Percentiles rank a stretch among this genome's conserved stretches.
Evolutionary conservation across 2,113 vertebrate species (phyloP).

Genomic region (Notothenia coriiceps): DNA sequence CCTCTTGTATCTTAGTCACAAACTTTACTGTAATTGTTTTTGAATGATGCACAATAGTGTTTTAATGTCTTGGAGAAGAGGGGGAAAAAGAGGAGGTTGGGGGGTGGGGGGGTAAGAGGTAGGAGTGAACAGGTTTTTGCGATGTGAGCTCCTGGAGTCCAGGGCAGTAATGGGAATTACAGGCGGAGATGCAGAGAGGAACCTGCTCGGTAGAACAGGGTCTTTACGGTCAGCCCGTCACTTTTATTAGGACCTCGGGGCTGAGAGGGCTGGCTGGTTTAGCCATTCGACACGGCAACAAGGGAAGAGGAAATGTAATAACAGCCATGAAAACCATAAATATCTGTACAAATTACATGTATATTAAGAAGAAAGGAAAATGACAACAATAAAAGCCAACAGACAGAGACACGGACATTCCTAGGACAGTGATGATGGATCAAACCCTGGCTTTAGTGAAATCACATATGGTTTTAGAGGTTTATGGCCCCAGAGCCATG

Average conservation of each 20-base stretch:
- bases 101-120: slow-evolving; percentile 15
- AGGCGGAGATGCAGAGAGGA: slow-evolving; percentile 66
- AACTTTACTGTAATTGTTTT: slow-evolving; percentile 65
- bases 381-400: slow-evolving; percentile 43
- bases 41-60: slow-evolving; percentile 56
- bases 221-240: slow-evolving; percentile 53
- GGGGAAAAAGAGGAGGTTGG: slow-evolving; percentile 22
- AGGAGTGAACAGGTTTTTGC: slow-evolving; percentile 53
- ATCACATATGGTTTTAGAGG: slow-evolving; percentile 33
- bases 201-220: slow-evolving; percentile 32
- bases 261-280: slow-evolving; percentile 62
- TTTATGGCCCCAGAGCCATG: slow-evolving; percentile 9
- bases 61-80: slow-evolving; percentile 44
- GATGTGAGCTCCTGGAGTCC: slow-evolving; percentile 68
- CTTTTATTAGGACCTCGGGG: slow-evolving; percentile 69
- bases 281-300: slow-evolving; percentile 56
- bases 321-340: slow-evolving; percentile 62
- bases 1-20: slow-evolving; percentile 66
- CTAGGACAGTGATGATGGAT: slow-evolving; percentile 20
- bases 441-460: slow-evolving; percentile 26
- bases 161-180: slow-evolving; percentile 80
- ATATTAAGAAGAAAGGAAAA: slow-evolving; percentile 66
- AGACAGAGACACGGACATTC: slow-evolving; percentile 50
- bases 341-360: slow-evolving; percentile 68
- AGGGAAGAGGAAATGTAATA: slow-evolving; percentile 58